Base-by-base conservation (phyloP, 2,888 invertebrate genomes). In the Embidobia sp. region DNA sequence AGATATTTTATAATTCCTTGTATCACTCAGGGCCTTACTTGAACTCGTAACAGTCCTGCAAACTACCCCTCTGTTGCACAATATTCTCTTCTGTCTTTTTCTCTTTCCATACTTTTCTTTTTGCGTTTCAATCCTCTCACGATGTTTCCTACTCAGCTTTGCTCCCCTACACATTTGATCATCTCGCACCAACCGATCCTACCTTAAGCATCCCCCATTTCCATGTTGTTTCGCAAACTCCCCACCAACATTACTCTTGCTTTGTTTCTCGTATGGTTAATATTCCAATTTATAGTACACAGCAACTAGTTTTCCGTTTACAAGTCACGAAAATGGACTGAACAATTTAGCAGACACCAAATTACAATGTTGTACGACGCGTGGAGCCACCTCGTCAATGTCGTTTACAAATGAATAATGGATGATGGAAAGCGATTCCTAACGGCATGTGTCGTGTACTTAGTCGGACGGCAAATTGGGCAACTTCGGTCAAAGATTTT, bases 361-460 rank as follows among this genome's bases (percentile, higher is more conserved):
- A 42, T 29, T 19, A 13, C 19, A 10, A 4, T 57, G 57, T 19
- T 7, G 27, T 7, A 18, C 29, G 40, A 55, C 15, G 16, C 18
- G 26, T 42, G 7, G 29, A 18, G 29, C 29, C 48, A 27, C 61
- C 48, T 48, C 35, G 61, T 61, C 27, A 18, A 46, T 29, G 37
- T 61, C 48, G 61, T 61, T 48, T 61, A 48, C 48, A 48, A 61
- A 61, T 61, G 46, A 61, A 61, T 61, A 48, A 61, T 61, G 61
- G 61, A 48, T 61, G 27, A 7, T 13, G 18, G 37, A 48, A 48
- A 61, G 61, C 18, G 61, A 48, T 61, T 48, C 37, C 61, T 33
- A 26, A 33, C 26, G 27, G 35, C 48, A 18, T 48, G 46, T 27
- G 37, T 40, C 63, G 29, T 49, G 63, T 49, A 63, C 49, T 63